Base-by-base conservation (phyloP, 2,888 invertebrate species). In the Lochmaea capreae region DNA sequence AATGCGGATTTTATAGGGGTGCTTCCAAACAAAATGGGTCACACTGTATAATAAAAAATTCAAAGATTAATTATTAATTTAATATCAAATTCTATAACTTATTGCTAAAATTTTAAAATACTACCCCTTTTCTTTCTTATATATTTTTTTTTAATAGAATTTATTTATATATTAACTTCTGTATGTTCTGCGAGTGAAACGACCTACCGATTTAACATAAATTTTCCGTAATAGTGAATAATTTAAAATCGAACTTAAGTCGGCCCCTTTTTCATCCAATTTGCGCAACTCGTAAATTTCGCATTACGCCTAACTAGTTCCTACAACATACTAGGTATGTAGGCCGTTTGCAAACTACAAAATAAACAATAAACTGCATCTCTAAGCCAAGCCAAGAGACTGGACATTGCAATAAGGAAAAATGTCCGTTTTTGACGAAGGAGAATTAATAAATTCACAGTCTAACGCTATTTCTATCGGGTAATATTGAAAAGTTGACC, bases 361-460 rank as follows among this genome's bases (percentile, higher is more conserved):
- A 62, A 62, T 42, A 62, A 42, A 62, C 62, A 62, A 62, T 62
- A 43, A 18, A 62, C 62, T 11, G 39, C 62, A 62, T 43, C 42
- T 18, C 42, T 54, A 33, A 33, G 33, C 33, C n/a, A n/a, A n/a
- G n/a, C n/a, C n/a, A n/a, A n/a, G 9, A 16, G n/a, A 59, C 57
- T 65, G 71, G 65, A 71, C 65, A 65, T 71, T 65, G 43, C 59
- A 71, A 65, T 59, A 65, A 65, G 71, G 33, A 33, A 71, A 59
- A 65, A 65, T 2, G 3, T 14, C 54, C 16, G 22, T 2, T 33
- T 59, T 59, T 59, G 59, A 22, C 12, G 59, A 59, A 59, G 33
- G 59, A 5, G 33, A 2, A 6, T 3, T 11, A 6, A 26, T 14
- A 42, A 6, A n/a, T 18, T 62, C 39, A 39, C 42, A 62, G n/a